Evolutionary conservation across 2,888 invertebrate genomes (phyloP).

Genomic region (Caenorhabditis sp.): DNA sequence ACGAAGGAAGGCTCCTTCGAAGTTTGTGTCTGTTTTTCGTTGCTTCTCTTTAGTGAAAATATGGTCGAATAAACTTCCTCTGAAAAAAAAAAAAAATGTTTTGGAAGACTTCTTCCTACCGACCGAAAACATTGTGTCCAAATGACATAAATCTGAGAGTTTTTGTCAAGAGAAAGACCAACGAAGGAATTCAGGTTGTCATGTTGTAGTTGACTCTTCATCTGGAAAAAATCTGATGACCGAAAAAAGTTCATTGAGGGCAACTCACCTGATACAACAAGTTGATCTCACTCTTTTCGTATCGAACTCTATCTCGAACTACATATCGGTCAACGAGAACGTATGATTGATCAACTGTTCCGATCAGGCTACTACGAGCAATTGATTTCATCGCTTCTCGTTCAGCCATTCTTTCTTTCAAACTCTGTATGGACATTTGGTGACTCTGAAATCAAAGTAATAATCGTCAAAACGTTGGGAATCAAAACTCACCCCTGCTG

Average conservation of each 20-base stretch:
- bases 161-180: slow-evolving; percentile 76
- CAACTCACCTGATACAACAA: slow-evolving; percentile 73
- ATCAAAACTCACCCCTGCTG: slow-evolving; percentile 47
- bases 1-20: slow-evolving; percentile 80
- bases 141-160: slow-evolving; percentile 73
- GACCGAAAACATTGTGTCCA: slow-evolving; percentile 71
- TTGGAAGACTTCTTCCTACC: neutral
- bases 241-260: neutral
- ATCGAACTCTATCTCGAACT: slow-evolving; percentile 75
- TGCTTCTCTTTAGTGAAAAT: slow-evolving; percentile 66
- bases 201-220: slow-evolving; percentile 76
- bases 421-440: slow-evolving; percentile 77
- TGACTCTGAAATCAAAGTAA: slow-evolving; percentile 66
- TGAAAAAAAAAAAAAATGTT: slow-evolving; percentile 43
- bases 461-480: too few species aligned
- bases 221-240: slow-evolving; percentile 67
- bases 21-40: slow-evolving; percentile 63
- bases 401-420: slow-evolving; percentile 70
- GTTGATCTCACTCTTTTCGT: slow-evolving; percentile 76
- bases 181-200: slow-evolving; percentile 81
- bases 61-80: slow-evolving; percentile 76
- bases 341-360: slow-evolving; percentile 76
- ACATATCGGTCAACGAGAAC: slow-evolving; percentile 75
- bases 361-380: slow-evolving; percentile 65
- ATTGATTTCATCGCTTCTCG: slow-evolving; percentile 27